phyloP scores from a whole-genome alignment of 1,140 invertebrate species.

The Pachyrhynchus sulphureomaculatus region DNA sequence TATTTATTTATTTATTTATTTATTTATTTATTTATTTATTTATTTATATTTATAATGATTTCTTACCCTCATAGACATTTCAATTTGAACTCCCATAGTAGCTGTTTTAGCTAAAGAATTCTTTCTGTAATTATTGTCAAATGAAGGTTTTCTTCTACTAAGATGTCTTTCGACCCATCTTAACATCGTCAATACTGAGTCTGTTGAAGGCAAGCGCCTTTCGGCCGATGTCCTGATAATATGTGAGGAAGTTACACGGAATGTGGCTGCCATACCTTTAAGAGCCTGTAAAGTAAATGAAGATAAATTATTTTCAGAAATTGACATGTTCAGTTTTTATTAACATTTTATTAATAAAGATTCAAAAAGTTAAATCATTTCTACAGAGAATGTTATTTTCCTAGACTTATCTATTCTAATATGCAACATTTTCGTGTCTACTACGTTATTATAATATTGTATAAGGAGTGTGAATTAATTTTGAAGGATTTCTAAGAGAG shows the following conservation, averaged over 20 bases:
- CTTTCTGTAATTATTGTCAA: slow-evolving; percentile 34
- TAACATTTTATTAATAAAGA: too few relatives aligned
- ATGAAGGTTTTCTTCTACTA: slow-evolving; percentile 66
- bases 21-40: too few relatives aligned
- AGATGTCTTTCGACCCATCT: slow-evolving; percentile 83
- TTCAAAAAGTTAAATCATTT: too few relatives aligned
- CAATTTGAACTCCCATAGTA: slow-evolving; percentile 34
- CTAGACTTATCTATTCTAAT: too few relatives aligned
- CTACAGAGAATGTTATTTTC: too few relatives aligned
- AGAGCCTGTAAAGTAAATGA: slow-evolving; percentile 60
- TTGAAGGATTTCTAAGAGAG: too few relatives aligned
- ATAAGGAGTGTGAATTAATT: too few relatives aligned
- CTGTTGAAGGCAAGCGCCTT: slow-evolving; percentile 79
- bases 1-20: too few relatives aligned
- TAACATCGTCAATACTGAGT: slow-evolving; percentile 84
- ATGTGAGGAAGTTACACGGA: slow-evolving; percentile 80
- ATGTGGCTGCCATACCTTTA: slow-evolving; percentile 88
- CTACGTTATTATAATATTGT: too few relatives aligned
- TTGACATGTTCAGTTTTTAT: too few relatives aligned
- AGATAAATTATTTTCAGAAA: neutral
- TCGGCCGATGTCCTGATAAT: slow-evolving; percentile 86
- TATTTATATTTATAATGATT: too few relatives aligned
- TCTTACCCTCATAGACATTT: slow-evolving; percentile 32
- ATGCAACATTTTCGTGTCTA: too few relatives aligned
- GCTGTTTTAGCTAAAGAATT: slow-evolving; percentile 32